A percentile compares a stretch with the other conserved stretches of the same genome.
Conservation (phyloP, 2,888 invertebrate species). For the Polymixis lichenea region DNA sequence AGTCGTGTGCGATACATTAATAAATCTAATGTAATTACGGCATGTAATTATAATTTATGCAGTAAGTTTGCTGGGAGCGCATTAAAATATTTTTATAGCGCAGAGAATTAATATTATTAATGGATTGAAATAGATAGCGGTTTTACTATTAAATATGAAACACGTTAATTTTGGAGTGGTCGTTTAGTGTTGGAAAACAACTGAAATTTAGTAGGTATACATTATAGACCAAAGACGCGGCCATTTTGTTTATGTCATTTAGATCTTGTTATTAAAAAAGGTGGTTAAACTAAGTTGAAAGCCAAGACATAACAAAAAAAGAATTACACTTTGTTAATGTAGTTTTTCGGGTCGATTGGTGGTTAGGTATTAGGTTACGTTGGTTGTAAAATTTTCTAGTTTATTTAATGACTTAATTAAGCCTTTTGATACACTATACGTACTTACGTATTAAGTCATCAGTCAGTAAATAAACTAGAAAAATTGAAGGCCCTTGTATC, state of each 20-base stretch:
- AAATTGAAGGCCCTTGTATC: not conserved
- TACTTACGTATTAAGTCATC: too few relatives aligned
- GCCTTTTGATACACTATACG: not conserved
- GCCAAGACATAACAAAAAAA: not conserved
- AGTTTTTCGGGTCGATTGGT: too few relatives aligned
- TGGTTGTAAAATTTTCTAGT: not conserved
- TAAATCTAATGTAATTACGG: slow-evolving; percentile 57
- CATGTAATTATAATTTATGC: slow-evolving; percentile 48
- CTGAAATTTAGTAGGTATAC: not conserved
- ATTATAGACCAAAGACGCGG: not conserved
- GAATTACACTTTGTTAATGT: not conserved
- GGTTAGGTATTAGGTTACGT: not conserved
- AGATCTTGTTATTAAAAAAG: too few relatives aligned
- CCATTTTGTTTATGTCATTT: not conserved
- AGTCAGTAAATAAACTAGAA: too few relatives aligned
- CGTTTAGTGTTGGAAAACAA: not conserved
- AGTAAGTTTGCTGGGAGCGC: slow-evolving; percentile 25
- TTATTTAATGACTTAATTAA: not conserved
- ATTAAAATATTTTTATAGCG: slow-evolving; percentile 55
- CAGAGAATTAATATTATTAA: slow-evolving; percentile 43
- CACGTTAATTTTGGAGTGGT: slow-evolving; percentile 8
- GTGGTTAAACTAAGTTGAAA: not conserved
- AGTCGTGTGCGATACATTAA: slow-evolving; percentile 21
- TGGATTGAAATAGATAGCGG: slow-evolving; percentile 45
- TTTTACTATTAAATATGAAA: slow-evolving; percentile 19